Evolutionary conservation across 2,113 vertebrate species (phyloP).

Genomic region (Myxocyprinus asiaticus): DNA sequence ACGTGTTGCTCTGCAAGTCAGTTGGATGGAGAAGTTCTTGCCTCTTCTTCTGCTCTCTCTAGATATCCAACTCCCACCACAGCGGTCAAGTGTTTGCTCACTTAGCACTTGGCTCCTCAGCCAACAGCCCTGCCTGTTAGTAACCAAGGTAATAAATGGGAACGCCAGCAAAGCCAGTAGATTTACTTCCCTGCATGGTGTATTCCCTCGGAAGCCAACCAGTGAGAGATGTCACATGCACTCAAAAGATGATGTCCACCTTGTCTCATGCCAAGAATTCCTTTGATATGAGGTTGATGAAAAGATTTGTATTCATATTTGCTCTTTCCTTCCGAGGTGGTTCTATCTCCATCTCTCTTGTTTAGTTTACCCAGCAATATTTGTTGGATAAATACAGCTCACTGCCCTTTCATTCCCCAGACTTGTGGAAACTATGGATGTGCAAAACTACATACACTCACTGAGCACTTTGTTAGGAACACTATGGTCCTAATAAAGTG

Average conservation of each 20-base stretch:
- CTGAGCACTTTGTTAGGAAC: no score
- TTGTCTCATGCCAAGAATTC: constrained; percentile 40
- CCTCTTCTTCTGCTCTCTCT: background rate
- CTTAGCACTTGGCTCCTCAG: constrained; percentile 19
- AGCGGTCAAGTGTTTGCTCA: background rate
- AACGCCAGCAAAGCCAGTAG: constrained; percentile 39
- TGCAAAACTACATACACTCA: no score
- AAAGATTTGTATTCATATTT: constrained; percentile 41
- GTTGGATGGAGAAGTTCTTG: constrained; percentile 69
- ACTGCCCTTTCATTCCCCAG: constrained; percentile 21
- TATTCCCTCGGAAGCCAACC: constrained; percentile 28
- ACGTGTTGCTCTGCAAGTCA: constrained; percentile 69
- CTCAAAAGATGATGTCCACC: constrained; percentile 33
- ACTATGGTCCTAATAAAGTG: no score
- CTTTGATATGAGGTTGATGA: constrained; percentile 45
- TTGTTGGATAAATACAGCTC: background rate
- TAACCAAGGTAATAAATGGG: constrained; percentile 43
- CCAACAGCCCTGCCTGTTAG: constrained; percentile 29
- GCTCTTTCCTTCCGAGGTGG: constrained; percentile 10
- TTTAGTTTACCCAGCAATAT: background rate
- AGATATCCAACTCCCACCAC: background rate
- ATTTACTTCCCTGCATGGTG: constrained; percentile 50
- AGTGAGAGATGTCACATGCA: constrained; percentile 24
- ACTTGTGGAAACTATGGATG: no score
- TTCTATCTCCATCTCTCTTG: constrained; percentile 34